These are phyloP conservation scores for Calameuta pallipes DNA, from an alignment of 2,888 invertebrate genomes.

Conservation along the genomic window DNA sequence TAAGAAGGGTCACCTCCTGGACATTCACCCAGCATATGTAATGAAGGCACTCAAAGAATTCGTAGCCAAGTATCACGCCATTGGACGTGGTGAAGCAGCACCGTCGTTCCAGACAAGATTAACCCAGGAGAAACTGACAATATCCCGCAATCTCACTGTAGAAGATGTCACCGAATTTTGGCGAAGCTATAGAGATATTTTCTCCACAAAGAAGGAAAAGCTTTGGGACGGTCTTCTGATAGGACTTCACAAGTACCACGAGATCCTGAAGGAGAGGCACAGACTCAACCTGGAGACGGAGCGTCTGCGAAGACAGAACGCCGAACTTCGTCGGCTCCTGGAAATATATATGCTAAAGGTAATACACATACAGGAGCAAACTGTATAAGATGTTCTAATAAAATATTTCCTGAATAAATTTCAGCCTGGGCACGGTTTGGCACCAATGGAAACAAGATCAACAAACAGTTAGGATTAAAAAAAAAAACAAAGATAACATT, in stretches of 20 bases:
- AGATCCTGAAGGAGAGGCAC: conserved; percentile 76
- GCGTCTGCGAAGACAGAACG: conserved; percentile 75
- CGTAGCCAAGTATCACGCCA: conserved; percentile 64
- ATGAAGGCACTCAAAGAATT: conserved; percentile 76
- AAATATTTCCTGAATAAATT: neutral
- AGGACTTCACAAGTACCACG: conserved; percentile 75
- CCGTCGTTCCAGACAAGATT: conserved; percentile 59
- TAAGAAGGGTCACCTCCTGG: conserved; percentile 71
- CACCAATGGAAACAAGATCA: conserved; percentile 16
- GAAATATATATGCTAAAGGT: conserved; percentile 69
- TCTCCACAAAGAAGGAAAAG: conserved; percentile 73
- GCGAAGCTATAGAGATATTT: conserved; percentile 73
- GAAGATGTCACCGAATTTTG: conserved; percentile 76
- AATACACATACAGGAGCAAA: conserved; percentile 8
- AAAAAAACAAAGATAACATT: conserved; percentile 1
- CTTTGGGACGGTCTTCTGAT: conserved; percentile 78
- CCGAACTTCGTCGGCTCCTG: conserved; percentile 76
- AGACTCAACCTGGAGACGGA: conserved; percentile 75
- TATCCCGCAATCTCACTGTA: conserved; percentile 69
- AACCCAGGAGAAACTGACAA: conserved; percentile 61
- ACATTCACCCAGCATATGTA: conserved; percentile 77
- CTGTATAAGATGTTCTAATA: neutral
- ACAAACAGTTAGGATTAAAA: conserved; percentile 12
- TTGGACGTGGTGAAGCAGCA: conserved; percentile 52
- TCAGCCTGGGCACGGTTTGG: conserved; percentile 16